Conservation (phyloP, 2,888 invertebrate species). For the Taenaris catops region DNA sequence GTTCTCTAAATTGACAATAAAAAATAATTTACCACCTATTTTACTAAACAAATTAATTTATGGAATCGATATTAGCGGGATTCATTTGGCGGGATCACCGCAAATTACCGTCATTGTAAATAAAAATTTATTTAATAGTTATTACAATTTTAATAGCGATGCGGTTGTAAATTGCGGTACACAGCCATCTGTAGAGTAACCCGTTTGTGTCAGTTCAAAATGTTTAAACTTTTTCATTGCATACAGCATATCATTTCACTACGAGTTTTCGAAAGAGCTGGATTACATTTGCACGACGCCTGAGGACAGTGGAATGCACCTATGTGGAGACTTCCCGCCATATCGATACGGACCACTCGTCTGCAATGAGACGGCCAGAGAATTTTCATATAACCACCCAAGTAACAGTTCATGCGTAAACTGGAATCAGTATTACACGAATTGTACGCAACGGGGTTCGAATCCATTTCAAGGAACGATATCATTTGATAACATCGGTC, state of each 20-base stretch:
- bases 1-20: too few relatives aligned
- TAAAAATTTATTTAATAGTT: not conserved
- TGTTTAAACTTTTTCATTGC: slow-evolving; percentile 14
- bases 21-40: not conserved
- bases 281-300: slow-evolving; percentile 98
- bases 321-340: slow-evolving; percentile 91
- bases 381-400: slow-evolving; percentile 80
- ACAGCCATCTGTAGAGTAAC: too few relatives aligned
- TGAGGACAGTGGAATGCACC: slow-evolving; percentile 97
- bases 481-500: slow-evolving; percentile 99
- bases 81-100: slow-evolving; percentile 6
- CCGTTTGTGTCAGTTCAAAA: too few relatives aligned
- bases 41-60: slow-evolving; percentile 6
- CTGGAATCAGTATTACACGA: slow-evolving; percentile 99
- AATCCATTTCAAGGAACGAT: slow-evolving; percentile 99
- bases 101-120: slow-evolving; percentile 1
- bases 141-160: not conserved
- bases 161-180: too few relatives aligned
- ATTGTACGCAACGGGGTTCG: slow-evolving; percentile 93
- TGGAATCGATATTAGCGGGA: slow-evolving; percentile 5
- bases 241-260: slow-evolving; percentile 87
- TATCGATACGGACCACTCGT: slow-evolving; percentile 85
- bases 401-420: slow-evolving; percentile 93
- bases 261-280: slow-evolving; percentile 92
- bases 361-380: slow-evolving; percentile 88